A percentile compares a stretch with the other conserved stretches of the same genome.
phyloP scores from a whole-genome alignment of 2,797 vertebrate genomes.

The Schizothorax lantsangensis region DNA sequence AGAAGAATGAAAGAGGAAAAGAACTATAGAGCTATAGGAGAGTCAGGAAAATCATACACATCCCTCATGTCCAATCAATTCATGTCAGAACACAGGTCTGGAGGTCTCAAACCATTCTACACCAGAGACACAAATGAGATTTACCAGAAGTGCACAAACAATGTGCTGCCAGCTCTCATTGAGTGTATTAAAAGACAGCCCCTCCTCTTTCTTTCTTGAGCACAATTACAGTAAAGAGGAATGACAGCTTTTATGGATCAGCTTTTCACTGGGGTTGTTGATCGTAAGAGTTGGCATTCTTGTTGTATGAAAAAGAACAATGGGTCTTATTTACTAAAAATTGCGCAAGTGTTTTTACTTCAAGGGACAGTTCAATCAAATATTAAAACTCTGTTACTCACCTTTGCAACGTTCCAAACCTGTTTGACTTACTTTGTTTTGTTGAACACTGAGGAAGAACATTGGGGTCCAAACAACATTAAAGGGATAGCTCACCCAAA shows the following conservation, averaged over 20 bases:
- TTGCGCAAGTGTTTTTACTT: background rate
- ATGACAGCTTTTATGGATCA: slow-evolving; percentile 31
- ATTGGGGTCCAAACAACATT: background rate
- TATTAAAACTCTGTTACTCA: background rate
- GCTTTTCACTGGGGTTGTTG: slow-evolving; percentile 1
- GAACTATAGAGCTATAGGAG: background rate
- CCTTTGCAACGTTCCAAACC: background rate
- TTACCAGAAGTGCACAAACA: slow-evolving; percentile 38
- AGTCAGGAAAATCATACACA: slow-evolving; percentile 22
- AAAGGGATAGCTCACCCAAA: background rate
- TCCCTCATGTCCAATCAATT: slow-evolving; percentile 35
- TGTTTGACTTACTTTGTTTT: background rate
- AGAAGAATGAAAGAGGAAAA: slow-evolving; percentile 29
- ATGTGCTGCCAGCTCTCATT: slow-evolving; percentile 16
- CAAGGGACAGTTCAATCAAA: background rate
- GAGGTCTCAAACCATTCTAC: slow-evolving; percentile 35
- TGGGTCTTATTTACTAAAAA: background rate
- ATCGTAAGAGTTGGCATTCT: background rate
- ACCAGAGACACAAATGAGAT: slow-evolving; percentile 53
- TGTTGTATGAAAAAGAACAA: background rate
- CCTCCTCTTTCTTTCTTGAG: background rate
- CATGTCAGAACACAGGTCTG: slow-evolving; percentile 15
- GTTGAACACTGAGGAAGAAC: background rate
- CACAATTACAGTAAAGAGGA: slow-evolving; percentile 39
- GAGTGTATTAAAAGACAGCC: slow-evolving; percentile 40